Evolutionary conservation across 2,888 invertebrate genomes (phyloP), one percentile per base, ranked within the genome.

Genomic region (Orthonychiurus folsomi): DNA sequence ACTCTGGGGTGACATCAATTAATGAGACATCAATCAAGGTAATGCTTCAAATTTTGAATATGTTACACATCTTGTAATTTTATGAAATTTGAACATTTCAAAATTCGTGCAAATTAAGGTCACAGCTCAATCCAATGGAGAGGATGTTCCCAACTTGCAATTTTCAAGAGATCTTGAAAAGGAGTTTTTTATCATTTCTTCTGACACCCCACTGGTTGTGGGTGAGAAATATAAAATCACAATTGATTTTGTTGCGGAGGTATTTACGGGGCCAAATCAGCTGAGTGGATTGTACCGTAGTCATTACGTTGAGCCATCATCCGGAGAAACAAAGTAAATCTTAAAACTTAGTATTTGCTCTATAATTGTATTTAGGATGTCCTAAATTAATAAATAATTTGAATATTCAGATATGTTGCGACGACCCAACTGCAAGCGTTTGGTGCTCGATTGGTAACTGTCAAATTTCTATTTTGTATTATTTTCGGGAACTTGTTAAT

Each of bases 391-490:
- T n/a, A n/a, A n/a, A n/a, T n/a, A n/a, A n/a, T n/a, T n/a, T n/a
- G n/a, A n/a, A n/a, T n/a, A n/a, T n/a, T n/a, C n/a, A 76, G 75
- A 62, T 75, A 69, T 64, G 59, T 80, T 54, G 80, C 79, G 1
- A 76, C 77, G 3, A 80, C 80, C 2, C 79, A 76, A 60, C 75
- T 76, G 65, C 75, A 76, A 64, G 69, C 76, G 1, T 75, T 75
- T 26, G 73, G 74, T 59, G 77, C 76, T 18, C 68, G 76, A 12
- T n/a, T n/a, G n/a, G n/a, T n/a, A n/a, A n/a, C n/a, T n/a, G n/a
- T n/a, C n/a, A n/a, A n/a, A n/a, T n/a, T n/a, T n/a, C n/a, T n/a
- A n/a, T n/a, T n/a, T n/a, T n/a, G n/a, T n/a, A n/a, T n/a, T n/a
- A n/a, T n/a, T n/a, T n/a, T n/a, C n/a, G n/a, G n/a, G n/a, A n/a